These are phyloP conservation scores for Pandemis cinnamomeana DNA, from an alignment of 2,888 invertebrate species.

Conservation along the genomic window DNA sequence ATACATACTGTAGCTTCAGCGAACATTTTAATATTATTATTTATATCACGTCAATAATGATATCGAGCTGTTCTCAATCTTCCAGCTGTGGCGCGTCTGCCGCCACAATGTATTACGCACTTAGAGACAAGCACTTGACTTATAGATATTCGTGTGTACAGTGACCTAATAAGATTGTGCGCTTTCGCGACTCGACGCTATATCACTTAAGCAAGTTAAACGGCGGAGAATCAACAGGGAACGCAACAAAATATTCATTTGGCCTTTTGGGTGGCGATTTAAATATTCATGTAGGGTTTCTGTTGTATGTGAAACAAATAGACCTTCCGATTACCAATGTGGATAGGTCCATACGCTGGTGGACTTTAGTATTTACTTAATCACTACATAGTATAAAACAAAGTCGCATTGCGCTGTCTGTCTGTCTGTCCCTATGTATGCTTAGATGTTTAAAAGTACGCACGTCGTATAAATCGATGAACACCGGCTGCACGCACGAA, in stretches of 20 bases:
- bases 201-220: conserved; percentile 32
- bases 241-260: neutral
- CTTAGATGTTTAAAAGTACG: too few species aligned
- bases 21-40: too few species aligned
- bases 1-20: too few species aligned
- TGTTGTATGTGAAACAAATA: neutral
- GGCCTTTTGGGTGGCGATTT: neutral
- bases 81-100: conserved; percentile 23
- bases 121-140: conserved; percentile 40
- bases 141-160: conserved; percentile 37
- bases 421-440: too few species aligned
- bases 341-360: neutral
- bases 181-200: conserved; percentile 35
- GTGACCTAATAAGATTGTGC: conserved; percentile 42
- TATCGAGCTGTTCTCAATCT: conserved; percentile 31
- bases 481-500: too few species aligned
- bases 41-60: neutral
- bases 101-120: conserved; percentile 34
- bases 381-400: too few species aligned
- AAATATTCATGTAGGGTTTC: neutral
- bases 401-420: too few species aligned
- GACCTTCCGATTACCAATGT: neutral
- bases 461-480: too few species aligned
- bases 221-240: neutral
- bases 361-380: neutral